Conservation (phyloP, 1,140 invertebrate species). For the Sarcophaga bullata region DNA sequence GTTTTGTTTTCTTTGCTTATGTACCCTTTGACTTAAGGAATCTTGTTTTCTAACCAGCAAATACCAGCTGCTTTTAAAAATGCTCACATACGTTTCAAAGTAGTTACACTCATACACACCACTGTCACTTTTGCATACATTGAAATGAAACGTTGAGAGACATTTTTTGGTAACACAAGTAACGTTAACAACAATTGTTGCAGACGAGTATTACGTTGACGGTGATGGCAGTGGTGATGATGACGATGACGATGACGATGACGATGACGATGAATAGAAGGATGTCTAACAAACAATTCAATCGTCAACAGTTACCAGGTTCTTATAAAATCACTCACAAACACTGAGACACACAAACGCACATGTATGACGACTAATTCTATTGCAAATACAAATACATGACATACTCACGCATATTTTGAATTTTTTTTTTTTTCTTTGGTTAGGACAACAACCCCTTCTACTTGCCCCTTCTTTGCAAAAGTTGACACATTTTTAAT, state of each 20-base stretch:
- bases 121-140: not conserved
- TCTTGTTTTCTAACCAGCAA: not conserved
- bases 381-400: not conserved
- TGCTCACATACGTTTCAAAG: not conserved
- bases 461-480: not conserved
- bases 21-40: not conserved
- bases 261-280: not conserved
- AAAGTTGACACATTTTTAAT: constrained; percentile 28
- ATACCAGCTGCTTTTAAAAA: not conserved
- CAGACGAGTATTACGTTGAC: not conserved
- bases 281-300: constrained; percentile 32
- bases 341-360: not conserved
- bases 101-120: not conserved
- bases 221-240: too few relatives aligned
- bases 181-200: constrained; percentile 38
- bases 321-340: not conserved
- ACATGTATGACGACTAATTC: not conserved
- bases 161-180: constrained; percentile 32
- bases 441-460: not conserved
- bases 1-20: too few relatives aligned
- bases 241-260: not conserved
- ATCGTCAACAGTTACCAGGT: constrained; percentile 25
- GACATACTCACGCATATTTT: too few relatives aligned
- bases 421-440: not conserved
- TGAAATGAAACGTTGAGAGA: not conserved